Conservation (phyloP, 2,797 vertebrate species). For the Notamacropus eugenii region DNA sequence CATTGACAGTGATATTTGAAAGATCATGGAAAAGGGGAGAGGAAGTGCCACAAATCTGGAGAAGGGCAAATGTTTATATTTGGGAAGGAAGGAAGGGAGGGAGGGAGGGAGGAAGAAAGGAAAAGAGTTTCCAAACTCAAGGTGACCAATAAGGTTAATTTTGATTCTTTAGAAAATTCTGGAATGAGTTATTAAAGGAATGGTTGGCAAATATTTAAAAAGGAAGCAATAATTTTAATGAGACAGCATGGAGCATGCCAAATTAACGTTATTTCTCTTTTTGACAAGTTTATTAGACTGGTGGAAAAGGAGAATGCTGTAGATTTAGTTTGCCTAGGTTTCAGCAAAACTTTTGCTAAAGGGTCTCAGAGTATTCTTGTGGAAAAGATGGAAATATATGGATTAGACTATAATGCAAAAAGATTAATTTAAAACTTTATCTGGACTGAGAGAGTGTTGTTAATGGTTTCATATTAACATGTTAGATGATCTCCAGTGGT, state of each 20-base stretch:
- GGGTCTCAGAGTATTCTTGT: not conserved
- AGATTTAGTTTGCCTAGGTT: not conserved
- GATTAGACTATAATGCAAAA: not conserved
- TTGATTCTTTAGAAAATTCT: not conserved
- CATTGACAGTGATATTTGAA: no score
- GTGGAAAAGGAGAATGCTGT: not conserved
- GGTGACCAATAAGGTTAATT: not conserved
- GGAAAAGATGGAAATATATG: not conserved
- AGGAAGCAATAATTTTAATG: not conserved
- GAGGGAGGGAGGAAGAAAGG: no score
- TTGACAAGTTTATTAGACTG: not conserved
- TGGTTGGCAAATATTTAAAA: not conserved
- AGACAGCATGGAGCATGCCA: not conserved
- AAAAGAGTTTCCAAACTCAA: not conserved
- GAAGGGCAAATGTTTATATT: not conserved
- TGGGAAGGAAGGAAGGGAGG: no score
- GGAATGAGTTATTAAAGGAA: not conserved
- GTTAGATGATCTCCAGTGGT: not conserved
- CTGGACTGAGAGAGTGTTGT: not conserved
- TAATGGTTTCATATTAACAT: not conserved
- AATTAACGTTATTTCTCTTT: not conserved
- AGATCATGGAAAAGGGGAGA: not conserved
- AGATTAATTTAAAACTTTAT: not conserved
- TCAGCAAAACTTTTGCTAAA: not conserved
- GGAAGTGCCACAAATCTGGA: not conserved